Evolutionary conservation across 2,888 invertebrate species (phyloP).

Genomic region (Exocentrus adspersus): DNA sequence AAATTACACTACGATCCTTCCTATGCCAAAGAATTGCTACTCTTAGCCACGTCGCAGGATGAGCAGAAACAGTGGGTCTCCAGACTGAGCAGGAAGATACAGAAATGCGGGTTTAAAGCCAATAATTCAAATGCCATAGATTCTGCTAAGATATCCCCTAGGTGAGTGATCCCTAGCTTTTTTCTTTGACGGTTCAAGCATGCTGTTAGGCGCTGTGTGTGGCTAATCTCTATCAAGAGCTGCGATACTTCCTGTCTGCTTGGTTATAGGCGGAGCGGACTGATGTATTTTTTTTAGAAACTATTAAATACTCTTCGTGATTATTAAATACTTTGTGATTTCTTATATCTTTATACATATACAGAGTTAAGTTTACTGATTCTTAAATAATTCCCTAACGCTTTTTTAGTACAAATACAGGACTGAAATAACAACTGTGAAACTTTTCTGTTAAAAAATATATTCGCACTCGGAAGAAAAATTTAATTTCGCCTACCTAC

Average conservation of each 20-base stretch:
- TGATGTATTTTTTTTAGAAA: background rate
- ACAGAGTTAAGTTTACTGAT: background rate
- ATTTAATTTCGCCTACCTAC: too few relatives aligned
- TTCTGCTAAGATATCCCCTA: conserved; percentile 79
- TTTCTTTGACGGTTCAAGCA: conserved; percentile 17
- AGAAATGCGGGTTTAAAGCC: conserved; percentile 92
- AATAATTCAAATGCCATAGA: conserved; percentile 72
- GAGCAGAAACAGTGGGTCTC: conserved; percentile 95
- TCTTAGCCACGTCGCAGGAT: conserved; percentile 85
- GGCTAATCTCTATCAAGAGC: conserved; percentile 14
- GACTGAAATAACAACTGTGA: too few relatives aligned
- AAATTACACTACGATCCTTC: conserved; percentile 96
- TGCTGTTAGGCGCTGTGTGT: conserved; percentile 15
- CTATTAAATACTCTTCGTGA: conserved; percentile 19
- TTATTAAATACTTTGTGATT: too few relatives aligned
- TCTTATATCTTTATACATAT: background rate
- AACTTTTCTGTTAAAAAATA: too few relatives aligned
- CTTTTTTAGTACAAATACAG: too few relatives aligned
- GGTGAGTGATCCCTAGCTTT: conserved; percentile 70
- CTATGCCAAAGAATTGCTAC: conserved; percentile 91
- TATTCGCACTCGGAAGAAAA: too few relatives aligned
- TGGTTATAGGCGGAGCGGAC: conserved; percentile 10
- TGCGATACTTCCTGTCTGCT: conserved; percentile 19
- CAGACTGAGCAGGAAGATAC: conserved; percentile 89
- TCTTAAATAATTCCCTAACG: background rate